phyloP scores from a whole-genome alignment of 1,140 invertebrate species.

The Pachyrhynchus sulphureomaculatus region DNA sequence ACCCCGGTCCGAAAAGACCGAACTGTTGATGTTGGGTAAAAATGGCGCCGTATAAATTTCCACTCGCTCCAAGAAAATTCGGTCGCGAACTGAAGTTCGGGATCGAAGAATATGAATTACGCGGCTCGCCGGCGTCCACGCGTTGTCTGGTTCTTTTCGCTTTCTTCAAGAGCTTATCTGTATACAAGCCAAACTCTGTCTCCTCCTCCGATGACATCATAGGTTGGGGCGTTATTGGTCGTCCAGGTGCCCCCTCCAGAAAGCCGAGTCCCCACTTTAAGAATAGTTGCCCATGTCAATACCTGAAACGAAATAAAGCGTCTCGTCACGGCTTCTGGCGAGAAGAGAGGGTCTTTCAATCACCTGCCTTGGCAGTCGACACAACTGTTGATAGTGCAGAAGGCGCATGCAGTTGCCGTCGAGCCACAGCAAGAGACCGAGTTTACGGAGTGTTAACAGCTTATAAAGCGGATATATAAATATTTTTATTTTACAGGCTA shows the following conservation, averaged over 20 bases:
- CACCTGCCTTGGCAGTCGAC: conserved; percentile 34
- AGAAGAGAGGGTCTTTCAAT: conserved; percentile 25
- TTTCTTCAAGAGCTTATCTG: conserved; percentile 87
- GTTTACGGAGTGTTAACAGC: neutral
- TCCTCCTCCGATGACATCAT: conserved; percentile 96
- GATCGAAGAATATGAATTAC: conserved; percentile 88
- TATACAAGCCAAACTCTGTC: conserved; percentile 82
- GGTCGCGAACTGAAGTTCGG: conserved; percentile 82
- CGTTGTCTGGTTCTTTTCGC: conserved; percentile 87
- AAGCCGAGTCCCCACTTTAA: conserved; percentile 50
- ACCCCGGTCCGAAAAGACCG: conserved; percentile 75
- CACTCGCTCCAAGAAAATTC: conserved; percentile 76
- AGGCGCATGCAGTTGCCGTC: conserved; percentile 16
- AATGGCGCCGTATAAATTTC: conserved; percentile 73
- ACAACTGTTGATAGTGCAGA: conserved; percentile 47
- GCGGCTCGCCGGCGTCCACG: conserved; percentile 90
- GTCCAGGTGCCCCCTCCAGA: conserved; percentile 52
- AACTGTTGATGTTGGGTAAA: conserved; percentile 74
- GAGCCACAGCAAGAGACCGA: neutral
- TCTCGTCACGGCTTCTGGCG: conserved; percentile 32
- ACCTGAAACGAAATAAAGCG: conserved; percentile 47
- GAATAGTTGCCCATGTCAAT: conserved; percentile 54
- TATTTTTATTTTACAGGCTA: too few relatives aligned
- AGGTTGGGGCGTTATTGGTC: conserved; percentile 72
- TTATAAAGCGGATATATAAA: neutral